phyloP scores from a whole-genome alignment of 2,888 invertebrate species.

The Anarsia innoxiella region DNA sequence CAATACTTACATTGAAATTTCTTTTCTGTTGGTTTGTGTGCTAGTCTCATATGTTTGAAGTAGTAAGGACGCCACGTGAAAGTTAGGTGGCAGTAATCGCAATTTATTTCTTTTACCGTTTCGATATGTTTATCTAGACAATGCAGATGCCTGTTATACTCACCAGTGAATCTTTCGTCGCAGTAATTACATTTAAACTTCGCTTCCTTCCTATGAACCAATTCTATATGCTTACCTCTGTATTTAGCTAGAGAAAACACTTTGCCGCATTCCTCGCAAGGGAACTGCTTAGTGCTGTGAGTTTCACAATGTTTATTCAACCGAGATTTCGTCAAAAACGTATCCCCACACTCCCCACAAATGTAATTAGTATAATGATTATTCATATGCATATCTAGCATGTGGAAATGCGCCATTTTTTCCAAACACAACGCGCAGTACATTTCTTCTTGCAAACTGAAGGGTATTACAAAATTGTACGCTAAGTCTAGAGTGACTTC shows the following conservation, averaged over 20 bases:
- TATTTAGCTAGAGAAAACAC: conserved; percentile 49
- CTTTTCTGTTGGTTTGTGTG: conserved; percentile 36
- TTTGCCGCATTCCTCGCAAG: conserved; percentile 59
- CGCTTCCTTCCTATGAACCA: conserved; percentile 29
- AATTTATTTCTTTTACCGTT: conserved; percentile 30
- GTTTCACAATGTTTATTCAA: conserved; percentile 49
- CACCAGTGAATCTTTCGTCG: conserved; percentile 27
- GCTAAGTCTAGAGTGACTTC: conserved; percentile 31
- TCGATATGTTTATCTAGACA: conserved; percentile 33
- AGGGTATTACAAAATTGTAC: conserved; percentile 41
- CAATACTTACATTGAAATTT: conserved; percentile 34
- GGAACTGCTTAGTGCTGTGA: conserved; percentile 51
- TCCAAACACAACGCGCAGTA: conserved; percentile 40
- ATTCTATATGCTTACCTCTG: conserved; percentile 34
- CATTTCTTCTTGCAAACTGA: conserved; percentile 23
- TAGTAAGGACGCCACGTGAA: conserved; percentile 61
- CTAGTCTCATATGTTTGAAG: conserved; percentile 45
- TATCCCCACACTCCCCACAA: conserved; percentile 47
- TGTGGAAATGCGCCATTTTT: conserved; percentile 28
- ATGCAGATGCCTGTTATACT: conserved; percentile 34
- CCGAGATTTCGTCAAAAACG: conserved; percentile 31
- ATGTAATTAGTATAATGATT: conserved; percentile 47
- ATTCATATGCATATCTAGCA: conserved; percentile 53
- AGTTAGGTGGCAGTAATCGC: conserved; percentile 48
- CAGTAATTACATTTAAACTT: conserved; percentile 42